Evolutionary conservation across 2,113 vertebrate genomes (phyloP).

Genomic region (Hypanus sabinus): DNA sequence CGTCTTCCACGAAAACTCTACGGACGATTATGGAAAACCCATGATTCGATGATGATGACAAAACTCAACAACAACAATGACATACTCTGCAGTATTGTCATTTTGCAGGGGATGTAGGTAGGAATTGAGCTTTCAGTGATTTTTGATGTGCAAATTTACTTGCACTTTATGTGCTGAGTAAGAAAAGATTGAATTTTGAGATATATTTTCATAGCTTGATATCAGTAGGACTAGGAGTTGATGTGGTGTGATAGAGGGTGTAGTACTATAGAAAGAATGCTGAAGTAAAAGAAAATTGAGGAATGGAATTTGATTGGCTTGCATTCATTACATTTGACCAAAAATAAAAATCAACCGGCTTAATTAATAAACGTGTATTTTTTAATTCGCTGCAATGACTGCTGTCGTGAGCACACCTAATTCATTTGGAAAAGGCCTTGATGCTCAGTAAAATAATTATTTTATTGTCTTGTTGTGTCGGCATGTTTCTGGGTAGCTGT

Average conservation of each 20-base stretch:
- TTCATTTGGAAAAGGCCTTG: background rate
- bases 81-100: background rate
- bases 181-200: background rate
- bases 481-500: background rate
- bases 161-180: background rate
- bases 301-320: background rate
- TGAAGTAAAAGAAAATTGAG: background rate
- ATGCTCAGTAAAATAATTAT: background rate
- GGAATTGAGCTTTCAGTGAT: background rate
- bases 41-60: too few species aligned
- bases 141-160: background rate
- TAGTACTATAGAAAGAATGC: background rate
- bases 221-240: background rate
- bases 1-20: too few species aligned
- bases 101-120: background rate
- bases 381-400: background rate
- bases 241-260: background rate
- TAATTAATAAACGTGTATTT: background rate
- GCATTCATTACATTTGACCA: background rate
- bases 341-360: background rate
- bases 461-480: constrained; percentile 2
- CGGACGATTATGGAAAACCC: too few species aligned
- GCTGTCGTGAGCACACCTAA: background rate
- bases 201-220: background rate
- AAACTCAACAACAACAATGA: too few species aligned